phyloP scores from a whole-genome alignment of 2,113 vertebrate species.

The Leucopsar rothschildi region DNA sequence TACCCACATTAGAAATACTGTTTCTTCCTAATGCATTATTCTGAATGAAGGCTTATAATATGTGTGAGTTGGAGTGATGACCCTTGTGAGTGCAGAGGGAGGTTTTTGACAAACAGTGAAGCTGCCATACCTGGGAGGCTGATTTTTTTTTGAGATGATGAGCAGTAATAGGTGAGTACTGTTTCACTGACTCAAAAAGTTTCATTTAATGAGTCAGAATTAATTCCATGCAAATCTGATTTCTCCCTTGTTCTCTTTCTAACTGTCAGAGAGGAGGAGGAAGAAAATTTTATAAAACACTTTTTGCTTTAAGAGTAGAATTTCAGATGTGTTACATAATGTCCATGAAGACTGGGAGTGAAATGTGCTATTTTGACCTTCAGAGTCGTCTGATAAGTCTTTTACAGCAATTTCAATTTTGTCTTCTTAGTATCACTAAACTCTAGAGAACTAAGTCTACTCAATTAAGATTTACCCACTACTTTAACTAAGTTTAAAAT shows the following conservation, averaged over 20 bases:
- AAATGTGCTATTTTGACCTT: not conserved
- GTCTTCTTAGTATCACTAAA: not conserved
- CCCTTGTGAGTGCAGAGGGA: not conserved
- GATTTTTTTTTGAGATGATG: not conserved
- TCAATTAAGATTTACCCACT: not conserved
- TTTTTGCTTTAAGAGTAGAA: constrained; percentile 11
- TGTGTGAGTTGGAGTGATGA: not conserved
- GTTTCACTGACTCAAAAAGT: not conserved
- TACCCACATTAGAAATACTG: not conserved
- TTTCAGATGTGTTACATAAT: not conserved
- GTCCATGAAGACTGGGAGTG: not conserved
- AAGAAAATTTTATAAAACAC: not conserved
- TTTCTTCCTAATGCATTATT: not conserved
- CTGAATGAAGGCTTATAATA: not conserved
- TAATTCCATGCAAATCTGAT: not conserved
- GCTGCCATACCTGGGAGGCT: not conserved
- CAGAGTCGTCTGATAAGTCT: not conserved
- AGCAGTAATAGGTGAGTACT: not conserved
- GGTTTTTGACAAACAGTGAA: not conserved
- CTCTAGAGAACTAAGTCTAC: not conserved
- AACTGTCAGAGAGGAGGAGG: not conserved
- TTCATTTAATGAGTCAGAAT: not conserved
- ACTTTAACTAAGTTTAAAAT: not conserved
- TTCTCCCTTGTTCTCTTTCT: not conserved
- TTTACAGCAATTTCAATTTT: not conserved